These are phyloP conservation scores for Dryobotodes eremita DNA, from an alignment of 2,888 invertebrate species.

Conservation along the genomic window DNA sequence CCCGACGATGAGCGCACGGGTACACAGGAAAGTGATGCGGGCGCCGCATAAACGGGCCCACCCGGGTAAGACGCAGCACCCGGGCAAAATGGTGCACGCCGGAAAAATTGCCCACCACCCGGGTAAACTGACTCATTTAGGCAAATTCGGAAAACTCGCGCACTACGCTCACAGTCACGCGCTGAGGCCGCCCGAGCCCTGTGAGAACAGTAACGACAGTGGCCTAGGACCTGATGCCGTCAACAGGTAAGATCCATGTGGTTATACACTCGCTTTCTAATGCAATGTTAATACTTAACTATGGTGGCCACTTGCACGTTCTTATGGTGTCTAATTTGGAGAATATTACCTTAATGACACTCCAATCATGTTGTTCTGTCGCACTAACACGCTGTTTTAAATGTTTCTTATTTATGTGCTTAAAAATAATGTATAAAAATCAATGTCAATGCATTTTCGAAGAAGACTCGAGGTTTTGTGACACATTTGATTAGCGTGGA, in stretches of 20 bases:
- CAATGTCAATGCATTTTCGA: background rate
- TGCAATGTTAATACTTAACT: constrained; percentile 37
- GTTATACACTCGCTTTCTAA: constrained; percentile 54
- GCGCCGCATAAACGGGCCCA: constrained; percentile 92
- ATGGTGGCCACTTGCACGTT: constrained; percentile 19
- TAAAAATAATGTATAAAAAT: constrained; percentile 3
- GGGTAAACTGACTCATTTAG: constrained; percentile 78
- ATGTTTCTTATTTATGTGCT: constrained; percentile 23
- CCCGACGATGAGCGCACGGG: constrained; percentile 92
- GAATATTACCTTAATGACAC: background rate
- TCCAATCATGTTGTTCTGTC: constrained; percentile 17
- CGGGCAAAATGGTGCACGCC: constrained; percentile 85
- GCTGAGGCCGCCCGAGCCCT: constrained; percentile 90
- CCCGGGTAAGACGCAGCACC: constrained; percentile 86
- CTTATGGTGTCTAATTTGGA: constrained; percentile 19
- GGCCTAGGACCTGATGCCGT: constrained; percentile 95
- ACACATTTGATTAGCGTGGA: constrained; percentile 12
- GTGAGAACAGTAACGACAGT: constrained; percentile 97
- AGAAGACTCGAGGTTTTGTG: background rate
- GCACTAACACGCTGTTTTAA: constrained; percentile 38
- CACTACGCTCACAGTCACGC: constrained; percentile 88
- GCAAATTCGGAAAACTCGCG: constrained; percentile 84
- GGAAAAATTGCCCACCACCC: constrained; percentile 80
- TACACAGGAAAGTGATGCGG: constrained; percentile 93
- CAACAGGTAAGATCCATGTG: constrained; percentile 81